Conservation (phyloP, 2,888 invertebrate species). For the Cancer borealis region DNA sequence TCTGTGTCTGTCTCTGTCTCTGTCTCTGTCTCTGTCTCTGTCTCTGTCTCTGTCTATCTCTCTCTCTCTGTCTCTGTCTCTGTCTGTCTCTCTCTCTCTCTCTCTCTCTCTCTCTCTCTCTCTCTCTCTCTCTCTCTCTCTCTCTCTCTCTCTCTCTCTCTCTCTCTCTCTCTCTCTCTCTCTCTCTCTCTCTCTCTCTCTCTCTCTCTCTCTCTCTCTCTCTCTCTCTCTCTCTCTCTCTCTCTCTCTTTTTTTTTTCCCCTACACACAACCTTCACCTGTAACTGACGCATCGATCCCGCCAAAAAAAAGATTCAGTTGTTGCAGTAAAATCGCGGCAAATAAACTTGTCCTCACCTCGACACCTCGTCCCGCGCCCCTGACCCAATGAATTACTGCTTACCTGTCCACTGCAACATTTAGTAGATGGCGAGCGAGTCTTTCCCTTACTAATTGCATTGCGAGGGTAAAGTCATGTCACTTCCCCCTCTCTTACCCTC, state of each 20-base stretch:
- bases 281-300: background rate
- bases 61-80: slow-evolving; percentile 24
- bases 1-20: slow-evolving; percentile 48
- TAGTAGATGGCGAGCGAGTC: background rate
- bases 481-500: slow-evolving; percentile 4
- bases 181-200: slow-evolving; percentile 47
- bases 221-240: slow-evolving; percentile 50
- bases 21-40: background rate
- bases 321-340: background rate
- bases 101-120: slow-evolving; percentile 54
- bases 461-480: background rate
- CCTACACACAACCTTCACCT: background rate
- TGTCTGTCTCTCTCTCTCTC: slow-evolving; percentile 53
- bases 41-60: background rate
- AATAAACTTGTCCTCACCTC: background rate
- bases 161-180: slow-evolving; percentile 42
- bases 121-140: slow-evolving; percentile 49
- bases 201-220: slow-evolving; percentile 53
- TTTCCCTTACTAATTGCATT: background rate
- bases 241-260: background rate
- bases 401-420: background rate
- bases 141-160: slow-evolving; percentile 54
- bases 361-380: background rate
- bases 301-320: background rate
- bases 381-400: background rate